Conservation (phyloP, 2,888 invertebrate species). For the Dioctria rufipes region DNA sequence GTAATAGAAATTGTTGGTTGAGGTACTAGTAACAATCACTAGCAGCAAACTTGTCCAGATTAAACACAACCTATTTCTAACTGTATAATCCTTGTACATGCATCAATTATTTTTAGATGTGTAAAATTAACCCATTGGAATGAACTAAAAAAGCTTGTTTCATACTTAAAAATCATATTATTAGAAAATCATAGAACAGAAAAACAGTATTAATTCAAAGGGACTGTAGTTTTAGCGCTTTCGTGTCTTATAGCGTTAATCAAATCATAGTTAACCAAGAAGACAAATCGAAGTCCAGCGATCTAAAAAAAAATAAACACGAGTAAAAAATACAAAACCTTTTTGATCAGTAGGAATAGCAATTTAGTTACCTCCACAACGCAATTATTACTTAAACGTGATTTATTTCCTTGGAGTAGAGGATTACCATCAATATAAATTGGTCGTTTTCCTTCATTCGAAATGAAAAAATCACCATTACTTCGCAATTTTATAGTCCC, state of each 20-base stretch:
- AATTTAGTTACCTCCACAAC: slow-evolving; percentile 80
- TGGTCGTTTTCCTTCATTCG: slow-evolving; percentile 95
- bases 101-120: no score
- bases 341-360: no score
- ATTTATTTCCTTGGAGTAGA: slow-evolving; percentile 89
- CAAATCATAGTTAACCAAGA: slow-evolving; percentile 92
- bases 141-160: no score
- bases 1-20: no score
- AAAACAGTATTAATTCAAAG: slow-evolving; percentile 65
- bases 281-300: slow-evolving; percentile 91
- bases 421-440: slow-evolving; percentile 96
- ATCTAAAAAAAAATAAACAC: slow-evolving; percentile 75
- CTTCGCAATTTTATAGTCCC: slow-evolving; percentile 91
- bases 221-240: slow-evolving; percentile 83
- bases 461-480: slow-evolving; percentile 95
- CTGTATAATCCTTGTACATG: no score
- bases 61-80: no score
- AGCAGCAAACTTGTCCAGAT: no score
- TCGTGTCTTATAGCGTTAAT: slow-evolving; percentile 92
- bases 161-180: neutral
- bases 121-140: no score
- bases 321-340: neutral
- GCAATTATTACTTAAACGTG: slow-evolving; percentile 92
- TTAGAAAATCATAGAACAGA: slow-evolving; percentile 1
- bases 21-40: no score